phyloP scores from a whole-genome alignment of 2,113 vertebrate genomes.

The human (Homo sapiens) region DNA sequence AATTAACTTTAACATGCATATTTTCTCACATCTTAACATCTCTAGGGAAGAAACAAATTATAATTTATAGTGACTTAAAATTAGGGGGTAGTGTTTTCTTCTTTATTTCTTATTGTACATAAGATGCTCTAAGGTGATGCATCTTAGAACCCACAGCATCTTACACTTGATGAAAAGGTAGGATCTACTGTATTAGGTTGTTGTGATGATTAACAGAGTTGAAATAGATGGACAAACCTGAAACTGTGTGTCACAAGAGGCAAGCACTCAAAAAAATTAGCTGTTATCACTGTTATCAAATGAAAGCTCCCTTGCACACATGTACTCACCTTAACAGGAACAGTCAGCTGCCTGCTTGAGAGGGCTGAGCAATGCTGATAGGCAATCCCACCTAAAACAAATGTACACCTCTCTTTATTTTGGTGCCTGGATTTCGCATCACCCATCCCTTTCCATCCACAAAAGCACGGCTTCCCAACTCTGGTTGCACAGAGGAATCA shows the following conservation, averaged over 20 bases:
- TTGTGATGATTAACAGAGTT: neutral
- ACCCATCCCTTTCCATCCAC: neutral
- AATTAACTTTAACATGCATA: neutral
- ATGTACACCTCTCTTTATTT: neutral
- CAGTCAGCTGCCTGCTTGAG: too few relatives aligned
- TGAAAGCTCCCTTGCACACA: neutral
- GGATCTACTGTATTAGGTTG: neutral
- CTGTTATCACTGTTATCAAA: neutral
- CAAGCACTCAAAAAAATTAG: neutral
- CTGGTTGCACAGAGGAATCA: neutral
- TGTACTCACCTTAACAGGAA: neutral
- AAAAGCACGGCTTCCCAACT: neutral
- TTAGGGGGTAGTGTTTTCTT: neutral
- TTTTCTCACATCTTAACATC: slow-evolving; percentile 29
- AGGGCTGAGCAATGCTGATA: neutral
- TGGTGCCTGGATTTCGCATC: neutral
- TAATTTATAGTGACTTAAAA: neutral
- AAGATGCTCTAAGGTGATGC: neutral
- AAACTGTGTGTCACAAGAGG: neutral
- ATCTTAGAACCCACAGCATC: neutral
- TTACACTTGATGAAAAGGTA: neutral
- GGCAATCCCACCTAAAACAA: neutral
- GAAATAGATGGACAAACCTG: neutral
- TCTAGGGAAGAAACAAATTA: neutral
- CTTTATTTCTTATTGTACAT: neutral